A percentile compares a stretch with the other conserved stretches of the same genome.
Conservation (phyloP, 2,113 vertebrate species). For the Helogale parvula region DNA sequence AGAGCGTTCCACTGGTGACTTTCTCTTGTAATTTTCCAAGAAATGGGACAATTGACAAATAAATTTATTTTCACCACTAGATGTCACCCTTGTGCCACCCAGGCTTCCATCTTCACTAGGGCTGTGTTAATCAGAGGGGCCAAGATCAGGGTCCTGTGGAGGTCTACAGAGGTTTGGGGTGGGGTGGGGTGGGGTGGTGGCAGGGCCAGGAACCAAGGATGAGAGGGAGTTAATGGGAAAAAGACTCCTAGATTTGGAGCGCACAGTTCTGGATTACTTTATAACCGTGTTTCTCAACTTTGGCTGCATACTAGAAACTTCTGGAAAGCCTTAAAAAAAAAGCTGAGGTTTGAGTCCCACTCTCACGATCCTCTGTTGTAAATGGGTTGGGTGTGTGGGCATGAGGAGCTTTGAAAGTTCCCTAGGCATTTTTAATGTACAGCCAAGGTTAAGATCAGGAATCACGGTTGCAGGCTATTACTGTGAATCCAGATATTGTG, state of each 20-base stretch:
- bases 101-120: background rate
- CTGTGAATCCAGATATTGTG: background rate
- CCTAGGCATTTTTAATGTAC: background rate
- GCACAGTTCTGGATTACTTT: background rate
- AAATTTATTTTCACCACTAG: slow-evolving; percentile 22
- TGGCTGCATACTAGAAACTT: background rate
- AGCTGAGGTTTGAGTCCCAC: background rate
- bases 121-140: rapidly evolving
- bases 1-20: rapidly evolving
- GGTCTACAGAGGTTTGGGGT: no score
- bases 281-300: background rate
- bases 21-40: background rate
- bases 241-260: background rate
- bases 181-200: no score
- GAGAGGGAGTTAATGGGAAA: background rate
- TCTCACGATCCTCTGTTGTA: background rate
- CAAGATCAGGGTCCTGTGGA: background rate
- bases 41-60: background rate
- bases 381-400: background rate
- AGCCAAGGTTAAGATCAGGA: background rate
- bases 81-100: background rate
- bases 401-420: background rate
- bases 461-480: no score
- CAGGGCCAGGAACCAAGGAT: no score
- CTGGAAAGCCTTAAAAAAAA: background rate